phyloP scores from a whole-genome alignment of 1,140 invertebrate species.

The Cydia pomonella region DNA sequence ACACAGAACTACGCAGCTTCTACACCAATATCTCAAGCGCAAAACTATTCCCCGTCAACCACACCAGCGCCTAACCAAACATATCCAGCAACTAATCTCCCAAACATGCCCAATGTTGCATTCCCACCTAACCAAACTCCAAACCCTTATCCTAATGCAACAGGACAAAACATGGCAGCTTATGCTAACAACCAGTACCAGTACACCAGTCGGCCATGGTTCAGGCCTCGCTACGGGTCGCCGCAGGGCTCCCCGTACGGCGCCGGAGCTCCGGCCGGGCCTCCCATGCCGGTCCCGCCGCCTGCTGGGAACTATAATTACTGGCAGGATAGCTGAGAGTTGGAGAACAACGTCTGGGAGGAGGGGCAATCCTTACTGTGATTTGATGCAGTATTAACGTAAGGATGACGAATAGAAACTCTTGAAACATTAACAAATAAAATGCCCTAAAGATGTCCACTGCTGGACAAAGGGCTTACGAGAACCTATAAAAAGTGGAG shows the following conservation, averaged over 20 bases:
- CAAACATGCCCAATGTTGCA: slow-evolving; percentile 59
- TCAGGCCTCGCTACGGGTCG: slow-evolving; percentile 65
- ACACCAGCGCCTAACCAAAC: slow-evolving; percentile 67
- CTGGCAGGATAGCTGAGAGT: slow-evolving; percentile 75
- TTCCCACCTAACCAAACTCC: slow-evolving; percentile 57
- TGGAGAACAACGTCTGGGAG: slow-evolving; percentile 39
- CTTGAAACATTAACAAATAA: background rate
- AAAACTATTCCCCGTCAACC: slow-evolving; percentile 67
- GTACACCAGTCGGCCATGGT: slow-evolving; percentile 69
- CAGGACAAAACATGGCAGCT: slow-evolving; percentile 72
- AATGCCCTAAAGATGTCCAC: background rate
- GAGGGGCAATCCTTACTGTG: slow-evolving; percentile 10
- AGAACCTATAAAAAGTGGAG: background rate
- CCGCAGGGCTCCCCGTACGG: slow-evolving; percentile 68
- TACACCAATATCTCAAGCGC: slow-evolving; percentile 54
- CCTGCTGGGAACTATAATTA: slow-evolving; percentile 69
- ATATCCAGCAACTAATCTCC: slow-evolving; percentile 53
- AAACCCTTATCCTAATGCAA: slow-evolving; percentile 73
- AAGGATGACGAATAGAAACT: background rate
- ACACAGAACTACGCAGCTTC: slow-evolving; percentile 53
- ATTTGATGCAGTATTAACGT: slow-evolving; percentile 1
- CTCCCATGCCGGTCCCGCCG: slow-evolving; percentile 62
- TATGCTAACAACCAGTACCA: slow-evolving; percentile 73
- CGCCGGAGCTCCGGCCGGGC: slow-evolving; percentile 50
- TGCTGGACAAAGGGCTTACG: background rate